phyloP scores from a whole-genome alignment of 2,797 vertebrate species.

The Sebastes taczanowskii region DNA sequence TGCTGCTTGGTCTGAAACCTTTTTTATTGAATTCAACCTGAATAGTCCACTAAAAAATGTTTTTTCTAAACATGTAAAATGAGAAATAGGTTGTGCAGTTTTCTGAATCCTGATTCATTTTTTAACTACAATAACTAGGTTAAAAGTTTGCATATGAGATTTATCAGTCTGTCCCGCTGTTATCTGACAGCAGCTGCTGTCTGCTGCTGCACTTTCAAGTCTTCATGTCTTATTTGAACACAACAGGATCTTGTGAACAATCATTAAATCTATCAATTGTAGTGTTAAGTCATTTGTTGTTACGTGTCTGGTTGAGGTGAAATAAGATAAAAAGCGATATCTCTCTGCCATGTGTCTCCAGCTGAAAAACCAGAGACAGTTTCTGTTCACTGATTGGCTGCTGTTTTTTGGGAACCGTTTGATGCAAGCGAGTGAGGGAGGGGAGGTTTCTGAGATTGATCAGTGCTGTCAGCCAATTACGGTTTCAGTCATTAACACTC shows the following conservation, averaged over 20 bases:
- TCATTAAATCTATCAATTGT: not conserved
- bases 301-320: not conserved
- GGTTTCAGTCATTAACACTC: conserved; percentile 23
- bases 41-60: not conserved
- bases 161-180: conserved; percentile 2
- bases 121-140: conserved; percentile 14
- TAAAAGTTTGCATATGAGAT: conserved; percentile 25
- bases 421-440: not conserved
- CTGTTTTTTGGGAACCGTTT: not conserved
- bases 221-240: not conserved
- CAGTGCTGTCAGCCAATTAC: conserved; percentile 19
- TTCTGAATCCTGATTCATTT: conserved; percentile 6
- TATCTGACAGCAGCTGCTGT: not conserved
- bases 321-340: not conserved
- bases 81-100: not conserved
- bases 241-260: not conserved
- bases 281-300: not conserved
- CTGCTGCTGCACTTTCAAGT: not conserved
- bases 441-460: conserved; percentile 7
- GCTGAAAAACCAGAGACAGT: not conserved
- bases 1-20: not conserved
- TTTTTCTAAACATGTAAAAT: not conserved
- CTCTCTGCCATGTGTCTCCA: not conserved
- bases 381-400: not conserved
- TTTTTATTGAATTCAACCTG: not conserved